phyloP scores from a whole-genome alignment of 2,797 vertebrate genomes.

The Brachymystax lenok region DNA sequence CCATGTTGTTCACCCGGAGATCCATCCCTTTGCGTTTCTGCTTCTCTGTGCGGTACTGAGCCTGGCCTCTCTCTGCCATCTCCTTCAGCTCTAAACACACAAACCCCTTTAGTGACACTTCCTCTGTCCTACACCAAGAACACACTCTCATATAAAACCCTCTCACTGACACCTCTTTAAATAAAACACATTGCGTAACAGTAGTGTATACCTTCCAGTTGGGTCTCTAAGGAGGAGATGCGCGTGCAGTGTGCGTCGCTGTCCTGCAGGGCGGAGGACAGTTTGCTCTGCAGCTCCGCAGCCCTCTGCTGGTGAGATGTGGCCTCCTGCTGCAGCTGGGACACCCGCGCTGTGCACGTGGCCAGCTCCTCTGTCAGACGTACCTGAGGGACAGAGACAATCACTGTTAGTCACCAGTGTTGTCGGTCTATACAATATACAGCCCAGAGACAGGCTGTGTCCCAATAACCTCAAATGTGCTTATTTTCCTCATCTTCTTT shows the following conservation, averaged over 20 bases:
- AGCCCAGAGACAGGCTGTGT: background rate
- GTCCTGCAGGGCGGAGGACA: constrained; percentile 79
- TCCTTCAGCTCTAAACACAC: constrained; percentile 82
- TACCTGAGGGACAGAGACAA: constrained; percentile 68
- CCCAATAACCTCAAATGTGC: background rate
- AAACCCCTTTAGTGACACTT: background rate
- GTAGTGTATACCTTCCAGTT: constrained; percentile 80
- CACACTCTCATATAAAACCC: background rate
- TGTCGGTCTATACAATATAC: background rate
- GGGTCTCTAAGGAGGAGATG: constrained; percentile 73
- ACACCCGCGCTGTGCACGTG: constrained; percentile 79
- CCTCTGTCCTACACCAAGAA: background rate
- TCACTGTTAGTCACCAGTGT: background rate
- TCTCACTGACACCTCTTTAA: background rate
- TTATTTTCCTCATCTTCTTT: background rate
- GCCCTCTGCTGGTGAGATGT: constrained; percentile 87
- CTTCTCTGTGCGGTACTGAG: constrained; percentile 83
- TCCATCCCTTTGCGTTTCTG: constrained; percentile 86
- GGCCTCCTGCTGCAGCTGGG: constrained; percentile 88
- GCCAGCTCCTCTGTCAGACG: constrained; percentile 88
- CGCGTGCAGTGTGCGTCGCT: constrained; percentile 66
- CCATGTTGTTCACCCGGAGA: constrained; percentile 74
- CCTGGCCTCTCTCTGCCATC: constrained; percentile 73
- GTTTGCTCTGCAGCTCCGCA: constrained; percentile 80
- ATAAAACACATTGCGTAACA: background rate